Evolutionary conservation across 2,888 invertebrate species (phyloP).

Genomic region (Polyommatus icarus): DNA sequence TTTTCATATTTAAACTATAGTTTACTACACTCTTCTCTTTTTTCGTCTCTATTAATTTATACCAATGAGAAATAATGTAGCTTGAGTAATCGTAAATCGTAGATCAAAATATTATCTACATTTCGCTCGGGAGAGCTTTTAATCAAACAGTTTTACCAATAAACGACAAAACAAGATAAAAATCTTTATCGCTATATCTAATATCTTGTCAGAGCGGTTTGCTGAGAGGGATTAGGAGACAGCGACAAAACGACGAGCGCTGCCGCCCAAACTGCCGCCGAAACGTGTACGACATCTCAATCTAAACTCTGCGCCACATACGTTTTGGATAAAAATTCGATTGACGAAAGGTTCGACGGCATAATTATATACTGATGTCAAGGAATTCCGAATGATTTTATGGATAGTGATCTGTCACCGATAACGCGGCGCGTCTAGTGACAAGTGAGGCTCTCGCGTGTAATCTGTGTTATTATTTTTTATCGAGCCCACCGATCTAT

Average conservation of each 20-base stretch:
- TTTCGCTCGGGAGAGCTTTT: background rate
- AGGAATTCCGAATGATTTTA: constrained; percentile 70
- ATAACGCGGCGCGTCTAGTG: constrained; percentile 73
- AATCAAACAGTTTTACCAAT: constrained; percentile 38
- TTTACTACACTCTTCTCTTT: background rate
- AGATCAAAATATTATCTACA: constrained; percentile 2
- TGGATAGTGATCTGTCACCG: constrained; percentile 76
- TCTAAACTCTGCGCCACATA: background rate
- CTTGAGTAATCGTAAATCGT: background rate
- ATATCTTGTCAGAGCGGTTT: constrained; percentile 79
- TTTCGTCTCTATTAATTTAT: background rate
- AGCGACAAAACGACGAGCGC: constrained; percentile 69
- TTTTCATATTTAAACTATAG: background rate
- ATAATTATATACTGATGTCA: constrained; percentile 56
- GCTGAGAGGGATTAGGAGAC: constrained; percentile 75
- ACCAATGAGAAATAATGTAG: background rate
- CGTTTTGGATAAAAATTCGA: constrained; percentile 46
- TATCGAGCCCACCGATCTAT: constrained; percentile 11
- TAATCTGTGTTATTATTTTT: constrained; percentile 64
- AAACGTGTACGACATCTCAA: constrained; percentile 5
- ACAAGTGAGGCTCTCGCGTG: constrained; percentile 71
- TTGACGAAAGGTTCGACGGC: constrained; percentile 43
- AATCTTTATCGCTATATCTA: constrained; percentile 63
- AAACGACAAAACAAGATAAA: constrained; percentile 48
- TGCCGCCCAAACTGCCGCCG: constrained; percentile 36